These are phyloP conservation scores for Epinephelus fuscoguttatus DNA, from an alignment of 2,113 vertebrate species.

Conservation along the genomic window DNA sequence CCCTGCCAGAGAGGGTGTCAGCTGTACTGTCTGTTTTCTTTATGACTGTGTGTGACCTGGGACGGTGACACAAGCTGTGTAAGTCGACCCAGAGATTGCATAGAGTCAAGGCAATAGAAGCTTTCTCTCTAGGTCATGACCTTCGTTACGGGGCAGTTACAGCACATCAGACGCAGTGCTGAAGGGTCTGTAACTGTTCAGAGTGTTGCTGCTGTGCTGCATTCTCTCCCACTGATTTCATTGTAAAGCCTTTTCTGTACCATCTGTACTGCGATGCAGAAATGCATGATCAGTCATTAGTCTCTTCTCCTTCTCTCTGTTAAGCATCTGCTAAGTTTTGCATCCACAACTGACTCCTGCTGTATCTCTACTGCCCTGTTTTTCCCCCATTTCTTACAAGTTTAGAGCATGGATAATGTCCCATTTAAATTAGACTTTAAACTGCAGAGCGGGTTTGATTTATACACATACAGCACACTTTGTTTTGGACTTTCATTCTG, in stretches of 20 bases:
- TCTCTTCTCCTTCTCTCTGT: slow-evolving; percentile 39
- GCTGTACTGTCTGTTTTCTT: slow-evolving; percentile 52
- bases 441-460: slow-evolving; percentile 6
- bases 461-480: slow-evolving; percentile 13
- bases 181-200: slow-evolving; percentile 13
- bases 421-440: not conserved
- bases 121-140: slow-evolving; percentile 27
- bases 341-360: slow-evolving; percentile 1
- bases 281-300: slow-evolving; percentile 61
- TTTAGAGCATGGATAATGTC: not conserved
- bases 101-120: slow-evolving; percentile 11
- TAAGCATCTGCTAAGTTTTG: slow-evolving; percentile 48
- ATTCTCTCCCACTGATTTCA: slow-evolving; percentile 23
- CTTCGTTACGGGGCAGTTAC: slow-evolving; percentile 10
- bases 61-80: slow-evolving; percentile 15
- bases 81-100: slow-evolving; percentile 7
- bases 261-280: slow-evolving; percentile 60
- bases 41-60: slow-evolving; percentile 36
- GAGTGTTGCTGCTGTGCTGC: slow-evolving; percentile 37
- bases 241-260: slow-evolving; percentile 27
- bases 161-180: slow-evolving; percentile 2
- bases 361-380: not conserved
- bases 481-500: slow-evolving; percentile 39
- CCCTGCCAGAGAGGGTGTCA: slow-evolving; percentile 5
- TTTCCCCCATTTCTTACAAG: slow-evolving; percentile 3